These are phyloP conservation scores for Pedetes capensis DNA, from an alignment of 2,113 vertebrate species.

Conservation along the genomic window DNA sequence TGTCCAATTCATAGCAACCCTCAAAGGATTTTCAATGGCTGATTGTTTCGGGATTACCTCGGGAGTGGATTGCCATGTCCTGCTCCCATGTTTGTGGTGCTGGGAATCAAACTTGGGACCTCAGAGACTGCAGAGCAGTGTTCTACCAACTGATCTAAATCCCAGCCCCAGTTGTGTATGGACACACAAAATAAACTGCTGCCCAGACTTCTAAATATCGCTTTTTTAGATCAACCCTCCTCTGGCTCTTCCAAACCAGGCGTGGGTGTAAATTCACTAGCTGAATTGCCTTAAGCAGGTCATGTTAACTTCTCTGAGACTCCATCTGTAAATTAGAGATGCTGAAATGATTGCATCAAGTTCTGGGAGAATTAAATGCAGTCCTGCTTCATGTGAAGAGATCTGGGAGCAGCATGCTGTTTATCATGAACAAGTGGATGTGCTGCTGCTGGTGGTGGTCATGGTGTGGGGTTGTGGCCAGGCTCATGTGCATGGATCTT, in stretches of 20 bases:
- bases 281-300: neutral
- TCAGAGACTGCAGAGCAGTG: no score
- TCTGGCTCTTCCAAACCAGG: neutral
- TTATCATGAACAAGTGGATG: no score
- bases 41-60: no score
- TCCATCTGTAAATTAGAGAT: neutral
- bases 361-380: neutral
- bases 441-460: no score
- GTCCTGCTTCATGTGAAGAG: neutral
- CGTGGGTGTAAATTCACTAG: neutral
- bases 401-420: neutral
- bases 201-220: neutral
- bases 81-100: no score
- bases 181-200: neutral
- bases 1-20: no score
- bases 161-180: no score
- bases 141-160: no score
- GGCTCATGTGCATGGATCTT: neutral
- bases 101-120: no score
- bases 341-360: neutral
- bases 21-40: no score
- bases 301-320: neutral
- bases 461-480: neutral
- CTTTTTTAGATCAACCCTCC: neutral
- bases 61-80: no score